Evolutionary conservation across 2,888 invertebrate genomes (phyloP), one percentile per base, ranked within the genome.

Genomic region (Sesamia inferens): DNA sequence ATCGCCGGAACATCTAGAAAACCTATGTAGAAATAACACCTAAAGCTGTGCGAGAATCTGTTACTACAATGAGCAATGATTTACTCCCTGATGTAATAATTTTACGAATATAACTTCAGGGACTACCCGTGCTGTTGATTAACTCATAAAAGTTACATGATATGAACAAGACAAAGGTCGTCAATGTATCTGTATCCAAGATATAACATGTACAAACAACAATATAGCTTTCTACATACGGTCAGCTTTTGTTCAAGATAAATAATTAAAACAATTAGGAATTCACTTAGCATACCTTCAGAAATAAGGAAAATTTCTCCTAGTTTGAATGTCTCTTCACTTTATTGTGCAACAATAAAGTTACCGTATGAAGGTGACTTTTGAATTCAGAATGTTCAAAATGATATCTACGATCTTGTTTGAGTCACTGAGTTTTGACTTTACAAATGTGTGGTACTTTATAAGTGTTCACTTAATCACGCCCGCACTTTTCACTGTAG

Each of bases 41-140:
- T 31, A 57, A 22, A 61, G 13, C 55, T 70, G 44, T 11, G 5
- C 11, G 42, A 44, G 58, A 67, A 75, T 59, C 31, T 67, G 48
- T 42, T 78, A 24, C 19, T 48, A 5, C 31, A 31, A 31, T 31
- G 39, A 47, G 57, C 39, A 44, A n/a, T n/a, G 61, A 14, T 13
- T 57, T 66, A 66, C 39, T 74, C 71, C 44, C 80, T 76, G 61
- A 76, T 61, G 44, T 71, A 68, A 79, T 79, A 80, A 80, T 68
- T 48, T 42, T 71, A 39, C 59, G 68, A 59, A 68, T 79, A 48
- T 55, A 67, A 79, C 67, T 74, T 67, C 31, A 31, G 74, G 55
- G 68, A 62, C 24, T 58, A 58, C 14, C n/a, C 54, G 31, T n/a
- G 10, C 48, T 24, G 69, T 75, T 75, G 62, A 69, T 78, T 62